A percentile compares a stretch with the other conserved stretches of the same genome.
Conservation (phyloP, 2,888 invertebrate genomes). For the Sesia apiformis region DNA sequence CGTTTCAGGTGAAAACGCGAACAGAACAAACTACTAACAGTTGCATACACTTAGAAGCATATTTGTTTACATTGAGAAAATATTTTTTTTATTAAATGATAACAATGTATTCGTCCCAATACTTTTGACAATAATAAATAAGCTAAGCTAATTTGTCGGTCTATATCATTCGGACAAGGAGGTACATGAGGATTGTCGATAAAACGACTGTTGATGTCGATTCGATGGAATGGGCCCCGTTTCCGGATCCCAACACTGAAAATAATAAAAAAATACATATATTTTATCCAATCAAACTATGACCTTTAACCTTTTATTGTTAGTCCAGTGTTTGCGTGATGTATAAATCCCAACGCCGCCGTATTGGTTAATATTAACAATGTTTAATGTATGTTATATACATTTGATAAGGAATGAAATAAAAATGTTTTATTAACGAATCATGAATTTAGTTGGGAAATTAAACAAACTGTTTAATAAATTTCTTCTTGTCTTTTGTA, state of each 20-base stretch:
- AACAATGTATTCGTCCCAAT: neutral
- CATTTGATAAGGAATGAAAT: too few relatives aligned
- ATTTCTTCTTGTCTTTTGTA: too few relatives aligned
- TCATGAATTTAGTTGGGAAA: too few relatives aligned
- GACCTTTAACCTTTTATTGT: too few relatives aligned
- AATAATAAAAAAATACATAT: conserved; percentile 14
- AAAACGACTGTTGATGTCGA: conserved; percentile 26
- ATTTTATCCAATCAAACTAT: neutral
- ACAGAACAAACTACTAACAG: neutral
- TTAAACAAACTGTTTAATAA: too few relatives aligned
- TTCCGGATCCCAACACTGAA: conserved; percentile 35
- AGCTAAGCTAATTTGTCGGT: conserved; percentile 28
- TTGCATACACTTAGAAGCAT: neutral
- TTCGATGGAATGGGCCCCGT: conserved; percentile 27
- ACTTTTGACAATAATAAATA: conserved; percentile 47
- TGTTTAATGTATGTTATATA: too few relatives aligned
- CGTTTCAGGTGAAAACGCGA: too few relatives aligned
- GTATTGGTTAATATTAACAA: too few relatives aligned
- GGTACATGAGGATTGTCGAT: conserved; percentile 45
- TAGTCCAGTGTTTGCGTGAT: too few relatives aligned
- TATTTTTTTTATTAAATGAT: neutral
- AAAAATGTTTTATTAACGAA: too few relatives aligned
- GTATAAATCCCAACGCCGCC: too few relatives aligned
- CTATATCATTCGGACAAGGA: conserved; percentile 59
- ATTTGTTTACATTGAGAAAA: neutral